phyloP scores from a whole-genome alignment of 2,888 invertebrate genomes.

The Ennomos quercinarius region DNA sequence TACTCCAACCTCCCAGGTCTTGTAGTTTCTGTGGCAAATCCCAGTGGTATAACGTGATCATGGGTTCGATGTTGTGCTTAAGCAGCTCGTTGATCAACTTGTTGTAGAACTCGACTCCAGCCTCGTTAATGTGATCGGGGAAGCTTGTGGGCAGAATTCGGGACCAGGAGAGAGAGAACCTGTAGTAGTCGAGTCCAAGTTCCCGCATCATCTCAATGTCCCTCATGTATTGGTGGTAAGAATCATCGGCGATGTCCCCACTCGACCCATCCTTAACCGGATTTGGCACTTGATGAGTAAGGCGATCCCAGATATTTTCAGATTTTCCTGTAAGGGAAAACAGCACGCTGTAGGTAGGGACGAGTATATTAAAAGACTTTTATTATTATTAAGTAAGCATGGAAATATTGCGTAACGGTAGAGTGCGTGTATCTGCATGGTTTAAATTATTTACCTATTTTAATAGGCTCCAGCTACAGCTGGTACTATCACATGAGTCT shows the following conservation, averaged over 20 bases:
- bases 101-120: slow-evolving; percentile 59
- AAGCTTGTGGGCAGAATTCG: slow-evolving; percentile 86
- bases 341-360: too few species aligned
- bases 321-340: slow-evolving; percentile 68
- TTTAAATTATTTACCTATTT: slow-evolving; percentile 10
- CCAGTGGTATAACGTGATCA: slow-evolving; percentile 82
- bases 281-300: slow-evolving; percentile 76
- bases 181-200: slow-evolving; percentile 76
- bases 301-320: slow-evolving; percentile 86
- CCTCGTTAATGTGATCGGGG: slow-evolving; percentile 79
- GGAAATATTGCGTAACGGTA: too few species aligned
- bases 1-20: slow-evolving; percentile 80
- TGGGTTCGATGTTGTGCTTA: slow-evolving; percentile 85
- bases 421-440: too few species aligned
- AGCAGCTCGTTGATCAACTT: slow-evolving; percentile 83
- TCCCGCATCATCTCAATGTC: slow-evolving; percentile 75
- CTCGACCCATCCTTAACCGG: slow-evolving; percentile 79
- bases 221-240: slow-evolving; percentile 85
- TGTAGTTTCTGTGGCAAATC: slow-evolving; percentile 80
- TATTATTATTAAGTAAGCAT: too few species aligned
- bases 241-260: slow-evolving; percentile 85
- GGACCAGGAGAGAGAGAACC: slow-evolving; percentile 87
- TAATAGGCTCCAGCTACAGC: slow-evolving; percentile 46
- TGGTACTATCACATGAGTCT: too few species aligned
- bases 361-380: too few species aligned